Percentiles rank a stretch among this genome's conserved stretches.
phyloP scores from a whole-genome alignment of 2,797 vertebrate species.

The Rhincodon typus region DNA sequence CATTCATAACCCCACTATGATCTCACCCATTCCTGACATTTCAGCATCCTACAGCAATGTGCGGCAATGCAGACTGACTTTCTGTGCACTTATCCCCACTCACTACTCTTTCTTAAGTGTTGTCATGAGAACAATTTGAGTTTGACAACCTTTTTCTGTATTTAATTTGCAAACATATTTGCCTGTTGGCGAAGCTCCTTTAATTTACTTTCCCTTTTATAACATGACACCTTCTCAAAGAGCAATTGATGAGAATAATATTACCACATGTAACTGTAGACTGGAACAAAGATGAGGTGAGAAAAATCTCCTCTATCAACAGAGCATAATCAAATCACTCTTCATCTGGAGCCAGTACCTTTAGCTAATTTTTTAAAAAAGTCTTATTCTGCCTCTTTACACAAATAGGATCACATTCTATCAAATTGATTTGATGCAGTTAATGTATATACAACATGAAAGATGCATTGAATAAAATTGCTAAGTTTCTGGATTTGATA shows the following conservation, averaged over 20 bases:
- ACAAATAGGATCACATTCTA: constrained; percentile 10
- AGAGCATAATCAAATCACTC: constrained; percentile 26
- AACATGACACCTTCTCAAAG: not conserved
- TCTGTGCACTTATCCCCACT: not conserved
- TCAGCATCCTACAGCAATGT: not conserved
- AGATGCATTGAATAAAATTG: not conserved
- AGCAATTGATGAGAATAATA: not conserved
- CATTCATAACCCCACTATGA: not conserved
- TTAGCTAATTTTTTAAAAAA: not conserved
- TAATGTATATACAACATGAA: not conserved
- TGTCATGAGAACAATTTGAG: not conserved
- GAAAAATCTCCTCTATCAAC: not conserved
- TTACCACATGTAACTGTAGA: not conserved
- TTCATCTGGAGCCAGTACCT: not conserved
- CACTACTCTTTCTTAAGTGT: not conserved
- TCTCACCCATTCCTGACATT: not conserved
- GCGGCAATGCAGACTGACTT: not conserved
- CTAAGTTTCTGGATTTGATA: not conserved
- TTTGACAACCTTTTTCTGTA: not conserved
- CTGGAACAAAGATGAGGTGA: not conserved
- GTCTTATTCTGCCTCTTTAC: not conserved
- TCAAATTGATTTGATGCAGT: not conserved
- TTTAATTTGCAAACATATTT: not conserved
- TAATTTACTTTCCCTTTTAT: not conserved
- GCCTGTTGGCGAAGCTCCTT: not conserved